Percentiles rank a stretch among this genome's conserved stretches.
Evolutionary conservation across 2,113 vertebrate species (phyloP).

Genomic region (Ochotona curzoniae): DNA sequence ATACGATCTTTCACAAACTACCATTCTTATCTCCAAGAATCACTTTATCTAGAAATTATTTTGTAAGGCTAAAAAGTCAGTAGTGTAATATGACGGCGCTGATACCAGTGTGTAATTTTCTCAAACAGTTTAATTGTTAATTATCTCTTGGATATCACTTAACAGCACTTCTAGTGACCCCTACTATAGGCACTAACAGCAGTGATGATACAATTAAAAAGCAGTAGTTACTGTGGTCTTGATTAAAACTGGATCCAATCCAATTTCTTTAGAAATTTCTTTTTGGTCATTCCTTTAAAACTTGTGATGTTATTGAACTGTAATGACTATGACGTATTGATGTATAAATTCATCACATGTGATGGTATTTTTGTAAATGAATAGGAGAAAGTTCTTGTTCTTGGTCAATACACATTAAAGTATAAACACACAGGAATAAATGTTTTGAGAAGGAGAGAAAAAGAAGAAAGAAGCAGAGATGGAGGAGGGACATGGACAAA

Average conservation of each 20-base stretch:
- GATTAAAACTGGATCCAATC: background rate
- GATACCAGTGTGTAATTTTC: background rate
- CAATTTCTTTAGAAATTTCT: background rate
- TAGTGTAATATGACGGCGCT: background rate
- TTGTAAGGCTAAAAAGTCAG: background rate
- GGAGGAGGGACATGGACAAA: background rate
- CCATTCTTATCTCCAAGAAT: slow-evolving; percentile 29
- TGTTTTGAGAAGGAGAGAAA: background rate
- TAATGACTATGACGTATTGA: background rate
- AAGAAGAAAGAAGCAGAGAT: background rate
- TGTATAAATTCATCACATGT: background rate
- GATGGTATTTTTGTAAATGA: background rate
- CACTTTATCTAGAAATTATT: slow-evolving; percentile 2
- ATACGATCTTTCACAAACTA: background rate
- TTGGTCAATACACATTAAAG: background rate
- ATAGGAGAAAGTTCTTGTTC: background rate
- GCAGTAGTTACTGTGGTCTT: background rate
- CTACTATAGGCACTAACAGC: background rate
- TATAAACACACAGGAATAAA: background rate
- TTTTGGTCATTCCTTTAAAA: background rate
- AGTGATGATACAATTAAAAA: background rate
- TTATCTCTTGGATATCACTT: background rate
- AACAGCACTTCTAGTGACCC: background rate
- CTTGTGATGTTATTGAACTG: background rate
- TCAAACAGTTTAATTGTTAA: background rate